Percentiles rank a stretch among this genome's conserved stretches.
Conservation (phyloP, 2,888 invertebrate genomes). For the Bugulina stolonifera region DNA sequence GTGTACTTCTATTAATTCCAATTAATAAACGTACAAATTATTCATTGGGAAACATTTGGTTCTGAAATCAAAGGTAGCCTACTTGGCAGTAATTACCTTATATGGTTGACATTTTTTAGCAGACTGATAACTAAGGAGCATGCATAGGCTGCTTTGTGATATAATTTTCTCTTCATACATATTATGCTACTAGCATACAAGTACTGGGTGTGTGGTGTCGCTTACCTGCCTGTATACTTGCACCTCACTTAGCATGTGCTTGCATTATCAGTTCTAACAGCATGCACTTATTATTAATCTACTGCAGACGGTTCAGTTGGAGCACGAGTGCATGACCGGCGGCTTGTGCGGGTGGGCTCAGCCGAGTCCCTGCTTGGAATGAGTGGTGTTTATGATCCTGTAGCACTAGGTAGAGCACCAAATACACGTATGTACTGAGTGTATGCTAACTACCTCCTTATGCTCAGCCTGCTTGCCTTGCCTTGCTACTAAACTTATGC, state of each 20-base stretch:
- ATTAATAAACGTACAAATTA: no score
- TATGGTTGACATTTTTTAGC: no score
- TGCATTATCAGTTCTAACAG: background rate
- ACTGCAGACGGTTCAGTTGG: constrained; percentile 1
- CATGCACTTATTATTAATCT: constrained; percentile 4
- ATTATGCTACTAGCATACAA: no score
- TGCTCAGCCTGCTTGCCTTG: background rate
- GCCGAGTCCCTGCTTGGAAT: constrained; percentile 47
- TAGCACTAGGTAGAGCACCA: constrained; percentile 16
- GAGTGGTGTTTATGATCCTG: constrained; percentile 27
- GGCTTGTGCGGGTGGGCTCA: constrained; percentile 49
- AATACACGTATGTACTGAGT: constrained; percentile 22
- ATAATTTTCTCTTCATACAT: no score
- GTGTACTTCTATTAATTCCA: no score
- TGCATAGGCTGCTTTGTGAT: no score
- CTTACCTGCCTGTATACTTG: no score
- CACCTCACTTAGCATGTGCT: background rate
- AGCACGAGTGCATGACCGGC: constrained; percentile 11
- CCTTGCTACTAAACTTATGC: background rate
- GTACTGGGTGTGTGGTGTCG: background rate
- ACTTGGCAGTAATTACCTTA: no score
- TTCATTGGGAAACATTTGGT: no score
- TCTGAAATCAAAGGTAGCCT: no score
- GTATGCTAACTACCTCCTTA: no score
- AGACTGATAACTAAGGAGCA: no score